phyloP scores from a whole-genome alignment of 2,113 vertebrate genomes.

The Aramus guarauna region DNA sequence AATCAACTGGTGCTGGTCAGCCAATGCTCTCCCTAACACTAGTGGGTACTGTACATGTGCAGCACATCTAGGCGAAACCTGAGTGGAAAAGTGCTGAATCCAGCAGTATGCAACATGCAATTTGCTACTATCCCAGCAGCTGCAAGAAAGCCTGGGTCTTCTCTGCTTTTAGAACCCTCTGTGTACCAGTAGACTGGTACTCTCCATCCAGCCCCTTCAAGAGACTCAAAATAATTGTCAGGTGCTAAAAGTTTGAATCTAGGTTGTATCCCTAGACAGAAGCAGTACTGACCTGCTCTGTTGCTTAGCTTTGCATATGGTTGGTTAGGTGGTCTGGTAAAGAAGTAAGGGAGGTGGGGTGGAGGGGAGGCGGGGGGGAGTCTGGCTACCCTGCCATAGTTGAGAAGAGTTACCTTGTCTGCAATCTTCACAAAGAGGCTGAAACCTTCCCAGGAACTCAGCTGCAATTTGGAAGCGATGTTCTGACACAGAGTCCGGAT shows the following conservation, averaged over 20 bases:
- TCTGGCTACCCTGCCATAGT: not conserved
- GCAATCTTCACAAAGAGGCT: conserved; percentile 92
- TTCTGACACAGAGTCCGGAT: conserved; percentile 81
- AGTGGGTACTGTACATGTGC: not conserved
- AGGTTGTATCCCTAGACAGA: not conserved
- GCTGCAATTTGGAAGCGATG: conserved; percentile 74
- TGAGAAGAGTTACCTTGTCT: conserved; percentile 82
- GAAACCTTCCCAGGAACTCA: conserved; percentile 88
- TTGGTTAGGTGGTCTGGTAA: not conserved
- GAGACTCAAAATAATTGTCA: not conserved
- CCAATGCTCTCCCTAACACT: not conserved
- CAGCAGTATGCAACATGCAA: not conserved
- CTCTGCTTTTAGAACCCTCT: not conserved
- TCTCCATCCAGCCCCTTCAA: not conserved
- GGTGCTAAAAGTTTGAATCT: not conserved
- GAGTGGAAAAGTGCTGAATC: not conserved
- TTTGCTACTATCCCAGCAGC: not conserved
- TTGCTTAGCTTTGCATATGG: not conserved
- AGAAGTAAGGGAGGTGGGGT: not conserved
- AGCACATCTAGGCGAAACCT: not conserved
- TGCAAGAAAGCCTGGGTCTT: not conserved
- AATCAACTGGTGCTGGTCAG: not conserved
- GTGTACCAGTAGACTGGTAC: not conserved
- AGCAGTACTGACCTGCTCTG: not conserved
- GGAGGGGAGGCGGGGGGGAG: no score